Percentiles rank a stretch among this genome's conserved stretches.
Conservation (phyloP, 1,140 invertebrate genomes). For the Papilio xuthus region DNA sequence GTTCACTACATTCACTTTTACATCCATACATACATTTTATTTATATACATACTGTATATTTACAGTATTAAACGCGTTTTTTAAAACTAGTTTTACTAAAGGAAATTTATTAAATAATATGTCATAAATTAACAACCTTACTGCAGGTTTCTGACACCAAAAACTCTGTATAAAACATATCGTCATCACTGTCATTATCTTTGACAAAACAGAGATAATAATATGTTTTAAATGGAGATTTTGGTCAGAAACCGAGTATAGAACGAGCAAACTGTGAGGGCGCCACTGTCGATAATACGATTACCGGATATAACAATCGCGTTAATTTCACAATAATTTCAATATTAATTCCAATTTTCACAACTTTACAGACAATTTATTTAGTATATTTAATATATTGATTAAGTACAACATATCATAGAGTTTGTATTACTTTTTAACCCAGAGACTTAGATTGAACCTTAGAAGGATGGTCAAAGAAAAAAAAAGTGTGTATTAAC, state of each 20-base stretch:
- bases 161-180: no score
- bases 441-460: not conserved
- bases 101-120: not conserved
- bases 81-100: not conserved
- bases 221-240: no score
- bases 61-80: not conserved
- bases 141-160: no score
- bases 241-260: no score
- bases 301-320: not conserved
- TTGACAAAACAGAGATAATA: no score
- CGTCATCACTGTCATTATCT: no score
- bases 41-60: conserved; percentile 24
- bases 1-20: not conserved
- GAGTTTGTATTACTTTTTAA: not conserved
- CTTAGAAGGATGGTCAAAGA: not conserved
- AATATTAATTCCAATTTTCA: not conserved
- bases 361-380: not conserved
- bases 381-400: not conserved
- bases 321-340: not conserved
- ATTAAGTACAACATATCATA: not conserved
- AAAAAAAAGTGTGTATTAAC: not conserved
- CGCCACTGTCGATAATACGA: not conserved
- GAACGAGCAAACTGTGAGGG: not conserved
- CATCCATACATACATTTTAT: conserved; percentile 14
- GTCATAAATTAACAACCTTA: not conserved